A percentile compares a stretch with the other conserved stretches of the same genome.
Evolutionary conservation across 2,797 vertebrate genomes (phyloP).

Genomic region (Syngnathus acus): DNA sequence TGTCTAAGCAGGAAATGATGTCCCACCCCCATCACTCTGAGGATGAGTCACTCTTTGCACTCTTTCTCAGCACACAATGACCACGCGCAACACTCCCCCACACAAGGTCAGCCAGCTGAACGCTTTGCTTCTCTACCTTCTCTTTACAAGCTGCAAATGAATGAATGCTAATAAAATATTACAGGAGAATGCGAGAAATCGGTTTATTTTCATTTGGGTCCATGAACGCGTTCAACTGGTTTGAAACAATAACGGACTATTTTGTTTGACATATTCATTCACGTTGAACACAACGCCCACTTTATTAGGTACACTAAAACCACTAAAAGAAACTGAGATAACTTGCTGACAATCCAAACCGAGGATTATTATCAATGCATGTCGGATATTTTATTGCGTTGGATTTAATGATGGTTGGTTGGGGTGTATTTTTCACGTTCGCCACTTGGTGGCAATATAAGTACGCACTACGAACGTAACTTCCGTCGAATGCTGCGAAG

Average conservation of each 20-base stretch:
- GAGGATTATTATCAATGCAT: not conserved
- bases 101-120: constrained; percentile 23
- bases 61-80: not conserved
- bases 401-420: not conserved
- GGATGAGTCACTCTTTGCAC: constrained; percentile 10
- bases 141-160: not conserved
- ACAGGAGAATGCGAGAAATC: constrained; percentile 8
- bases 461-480: too few relatives aligned
- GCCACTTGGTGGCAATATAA: too few relatives aligned
- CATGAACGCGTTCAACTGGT: not conserved
- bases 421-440: too few relatives aligned
- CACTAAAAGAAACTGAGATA: not conserved
- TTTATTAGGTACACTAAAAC: not conserved
- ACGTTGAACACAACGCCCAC: not conserved
- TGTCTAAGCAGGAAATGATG: not conserved
- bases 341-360: not conserved
- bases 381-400: not conserved
- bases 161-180: not conserved
- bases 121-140: constrained; percentile 5
- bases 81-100: not conserved
- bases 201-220: not conserved
- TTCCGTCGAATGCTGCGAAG: too few relatives aligned
- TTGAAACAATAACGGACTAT: not conserved
- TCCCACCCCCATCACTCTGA: constrained; percentile 6
- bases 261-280: not conserved